phyloP scores from a whole-genome alignment of 2,888 invertebrate genomes.

The Drosophila phalerata region DNA sequence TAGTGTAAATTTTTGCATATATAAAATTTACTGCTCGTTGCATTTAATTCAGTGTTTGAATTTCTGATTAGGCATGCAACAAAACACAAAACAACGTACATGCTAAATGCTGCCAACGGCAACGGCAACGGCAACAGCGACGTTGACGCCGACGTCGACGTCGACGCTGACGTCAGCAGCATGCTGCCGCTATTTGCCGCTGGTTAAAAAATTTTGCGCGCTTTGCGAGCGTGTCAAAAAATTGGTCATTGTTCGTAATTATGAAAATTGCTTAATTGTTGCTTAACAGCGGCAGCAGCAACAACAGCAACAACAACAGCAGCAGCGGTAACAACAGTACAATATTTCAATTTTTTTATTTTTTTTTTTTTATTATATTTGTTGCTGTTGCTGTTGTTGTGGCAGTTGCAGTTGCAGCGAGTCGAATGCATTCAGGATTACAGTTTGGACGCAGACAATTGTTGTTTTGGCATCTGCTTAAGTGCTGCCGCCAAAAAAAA shows the following conservation, averaged over 20 bases:
- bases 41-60: constrained; percentile 56
- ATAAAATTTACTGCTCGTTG: constrained; percentile 31
- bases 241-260: constrained; percentile 82
- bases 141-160: neutral
- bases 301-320: constrained; percentile 28
- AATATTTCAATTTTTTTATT: constrained; percentile 28
- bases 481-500: constrained; percentile 53
- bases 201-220: constrained; percentile 78
- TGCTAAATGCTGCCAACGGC: constrained; percentile 32
- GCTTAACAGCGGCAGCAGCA: constrained; percentile 68
- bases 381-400: constrained; percentile 4
- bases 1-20: constrained; percentile 28
- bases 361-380: constrained; percentile 10
- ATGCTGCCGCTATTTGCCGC: constrained; percentile 62
- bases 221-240: constrained; percentile 81
- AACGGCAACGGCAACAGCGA: constrained; percentile 10
- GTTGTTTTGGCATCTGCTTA: constrained; percentile 75
- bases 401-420: constrained; percentile 19
- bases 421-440: constrained; percentile 40
- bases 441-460: constrained; percentile 28
- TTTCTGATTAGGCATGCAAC: constrained; percentile 66
- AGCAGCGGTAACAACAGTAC: constrained; percentile 3
- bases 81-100: constrained; percentile 48
- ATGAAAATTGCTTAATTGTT: constrained; percentile 82
- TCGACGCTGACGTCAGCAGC: constrained; percentile 13